phyloP scores from a whole-genome alignment of 2,113 vertebrate genomes.

The Mirounga angustirostris region DNA sequence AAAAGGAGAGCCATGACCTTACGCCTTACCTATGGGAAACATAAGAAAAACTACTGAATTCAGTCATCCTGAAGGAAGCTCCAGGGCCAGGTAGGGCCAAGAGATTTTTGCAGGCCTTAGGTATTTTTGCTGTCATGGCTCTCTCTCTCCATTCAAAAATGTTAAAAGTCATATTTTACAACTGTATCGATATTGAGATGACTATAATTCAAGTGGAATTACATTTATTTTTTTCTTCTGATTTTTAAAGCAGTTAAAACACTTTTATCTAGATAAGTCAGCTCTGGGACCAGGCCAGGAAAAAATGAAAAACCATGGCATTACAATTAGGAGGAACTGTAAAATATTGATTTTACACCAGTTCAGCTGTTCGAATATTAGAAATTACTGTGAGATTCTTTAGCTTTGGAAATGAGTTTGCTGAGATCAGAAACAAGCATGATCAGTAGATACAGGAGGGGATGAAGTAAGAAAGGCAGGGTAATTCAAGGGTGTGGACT shows the following conservation, averaged over 20 bases:
- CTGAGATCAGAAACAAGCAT: not conserved
- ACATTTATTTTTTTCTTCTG: not conserved
- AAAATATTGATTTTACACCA: not conserved
- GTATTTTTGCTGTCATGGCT: not conserved
- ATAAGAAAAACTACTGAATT: not conserved
- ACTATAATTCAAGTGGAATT: not conserved
- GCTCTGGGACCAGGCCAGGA: not conserved
- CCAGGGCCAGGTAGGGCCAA: not conserved
- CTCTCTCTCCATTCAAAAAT: not conserved
- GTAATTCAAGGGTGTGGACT: not conserved
- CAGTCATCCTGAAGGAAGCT: too few species aligned
- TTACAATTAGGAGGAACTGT: not conserved
- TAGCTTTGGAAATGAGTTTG: not conserved
- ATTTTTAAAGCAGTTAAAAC: slow-evolving; percentile 19
- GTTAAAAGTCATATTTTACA: not conserved
- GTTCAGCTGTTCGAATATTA: not conserved
- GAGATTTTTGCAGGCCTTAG: not conserved
- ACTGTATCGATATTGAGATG: not conserved
- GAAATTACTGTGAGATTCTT: not conserved
- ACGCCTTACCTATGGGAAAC: not conserved
- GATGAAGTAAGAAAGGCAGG: not conserved
- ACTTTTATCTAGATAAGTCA: not conserved
- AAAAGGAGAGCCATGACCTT: not conserved
- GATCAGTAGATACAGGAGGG: not conserved
- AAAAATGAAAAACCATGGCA: not conserved